Evolutionary conservation across 2,113 vertebrate genomes (phyloP).

Genomic region (Oreochromis aureus): DNA sequence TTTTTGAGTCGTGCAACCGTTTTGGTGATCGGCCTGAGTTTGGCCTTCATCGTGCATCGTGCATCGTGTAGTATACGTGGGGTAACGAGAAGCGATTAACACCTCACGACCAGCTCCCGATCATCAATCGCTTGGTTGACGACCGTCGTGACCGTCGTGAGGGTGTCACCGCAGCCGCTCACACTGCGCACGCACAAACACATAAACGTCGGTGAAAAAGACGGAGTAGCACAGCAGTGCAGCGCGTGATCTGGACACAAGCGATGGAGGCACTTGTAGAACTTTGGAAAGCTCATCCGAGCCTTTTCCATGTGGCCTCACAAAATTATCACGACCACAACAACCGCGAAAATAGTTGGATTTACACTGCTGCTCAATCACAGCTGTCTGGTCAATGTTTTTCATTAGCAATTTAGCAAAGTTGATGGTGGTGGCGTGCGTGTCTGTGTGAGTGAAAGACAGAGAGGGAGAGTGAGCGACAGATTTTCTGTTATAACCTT

Average conservation of each 20-base stretch:
- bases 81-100: neutral
- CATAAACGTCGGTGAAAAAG: neutral
- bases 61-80: neutral
- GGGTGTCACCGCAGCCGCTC: neutral
- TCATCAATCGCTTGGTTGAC: neutral
- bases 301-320: neutral
- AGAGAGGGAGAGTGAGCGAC: neutral
- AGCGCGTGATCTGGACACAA: rapidly evolving
- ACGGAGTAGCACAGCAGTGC: rapidly evolving
- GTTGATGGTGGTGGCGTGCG: rapidly evolving
- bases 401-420: neutral
- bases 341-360: neutral
- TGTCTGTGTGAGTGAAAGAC: neutral
- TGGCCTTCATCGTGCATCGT: neutral
- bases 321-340: neutral
- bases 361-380: rapidly evolving
- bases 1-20: neutral
- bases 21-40: neutral
- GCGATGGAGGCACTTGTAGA: rapidly evolving
- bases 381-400: neutral
- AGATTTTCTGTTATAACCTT: neutral
- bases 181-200: neutral
- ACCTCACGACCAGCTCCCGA: neutral
- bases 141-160: rapidly evolving
- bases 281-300: neutral